Evolutionary conservation across 2,797 vertebrate species (phyloP), one percentile per base, ranked within the genome.

Genomic region (Chromis chromis): DNA sequence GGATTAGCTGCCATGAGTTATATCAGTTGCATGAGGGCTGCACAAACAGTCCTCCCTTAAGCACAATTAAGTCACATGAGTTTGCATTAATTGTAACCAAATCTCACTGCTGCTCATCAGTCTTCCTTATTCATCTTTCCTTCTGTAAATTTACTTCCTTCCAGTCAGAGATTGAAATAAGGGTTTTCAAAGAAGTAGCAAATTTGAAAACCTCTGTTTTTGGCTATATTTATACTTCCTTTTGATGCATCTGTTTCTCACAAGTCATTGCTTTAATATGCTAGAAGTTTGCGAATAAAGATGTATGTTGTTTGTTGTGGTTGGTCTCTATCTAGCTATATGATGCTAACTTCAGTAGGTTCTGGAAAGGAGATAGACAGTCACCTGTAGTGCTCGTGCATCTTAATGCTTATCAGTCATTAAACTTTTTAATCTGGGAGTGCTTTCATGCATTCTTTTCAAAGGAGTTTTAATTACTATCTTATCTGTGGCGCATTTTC

Each of bases 1-100:
- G 79, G 73, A 88, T 81, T 81, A 78, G 68, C 52, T 63, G 65
- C 55, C 77, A 64, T 57, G 69, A 82, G 69, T 80, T 70, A 33
- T 56, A 76, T 84, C 54, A 28, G 17, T 65, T 50, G 33, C 70
- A 64, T 6, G 58, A 78, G 65, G 54, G 42, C 49, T 74, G 33
- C n/a, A 17, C 46, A 66, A 27, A 31, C 33, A 67, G 73, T 78
- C 65, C 44, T 31, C 31, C 8, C 31, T 31, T 31, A 31, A 31
- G 9, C 31, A 31, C 31, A 31, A 31, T 31, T 31, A 31, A 31
- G 28, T 31, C 28, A 5, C 28, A 31, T 42, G 39, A 4, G 39
- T 42, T 42, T 13, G 39, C 39, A 40, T 9, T 40, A 40, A 11
- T 42, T 42, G 12, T 42, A 13, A 42, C 39, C 39, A 16, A 4